Evolutionary conservation across 2,888 invertebrate species (phyloP).

Genomic region (Pardosa pseudoannulata): DNA sequence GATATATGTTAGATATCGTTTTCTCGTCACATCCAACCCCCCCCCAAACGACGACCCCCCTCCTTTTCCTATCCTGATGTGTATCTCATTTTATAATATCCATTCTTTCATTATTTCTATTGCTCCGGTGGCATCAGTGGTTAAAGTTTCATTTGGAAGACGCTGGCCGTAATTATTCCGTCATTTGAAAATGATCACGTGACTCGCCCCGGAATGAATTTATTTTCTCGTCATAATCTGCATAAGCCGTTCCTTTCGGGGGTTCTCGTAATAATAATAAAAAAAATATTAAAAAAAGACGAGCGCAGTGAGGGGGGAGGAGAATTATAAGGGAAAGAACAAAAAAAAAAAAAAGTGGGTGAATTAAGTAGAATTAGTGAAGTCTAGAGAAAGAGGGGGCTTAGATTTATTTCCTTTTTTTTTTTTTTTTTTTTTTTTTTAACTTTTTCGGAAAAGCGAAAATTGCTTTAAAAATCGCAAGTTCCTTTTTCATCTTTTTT

Average conservation of each 20-base stretch:
- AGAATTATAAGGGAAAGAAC: too few relatives aligned
- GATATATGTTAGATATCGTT: neutral
- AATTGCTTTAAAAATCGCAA: too few relatives aligned
- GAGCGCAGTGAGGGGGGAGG: too few relatives aligned
- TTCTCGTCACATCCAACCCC: neutral
- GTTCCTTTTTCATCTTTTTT: too few relatives aligned
- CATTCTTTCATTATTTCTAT: conserved; percentile 17
- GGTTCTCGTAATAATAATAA: too few relatives aligned
- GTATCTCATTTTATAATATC: neutral
- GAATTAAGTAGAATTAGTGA: conserved; percentile 9
- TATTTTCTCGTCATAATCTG: conserved; percentile 7
- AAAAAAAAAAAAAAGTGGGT: neutral
- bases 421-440: too few relatives aligned
- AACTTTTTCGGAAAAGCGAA: too few relatives aligned
- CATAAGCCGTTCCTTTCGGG: neutral
- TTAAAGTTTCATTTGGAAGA: conserved; percentile 16
- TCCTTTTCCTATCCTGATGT: neutral
- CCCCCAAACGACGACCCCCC: neutral
- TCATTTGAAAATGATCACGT: neutral
- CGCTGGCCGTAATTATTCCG: neutral
- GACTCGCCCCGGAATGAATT: neutral
- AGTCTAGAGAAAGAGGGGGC: neutral
- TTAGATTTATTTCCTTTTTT: too few relatives aligned
- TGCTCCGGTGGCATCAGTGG: neutral
- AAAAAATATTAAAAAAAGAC: neutral